Percentiles rank a stretch among this genome's conserved stretches.
Evolutionary conservation across 2,888 invertebrate species (phyloP).

Genomic region (Heteropelma amictum): DNA sequence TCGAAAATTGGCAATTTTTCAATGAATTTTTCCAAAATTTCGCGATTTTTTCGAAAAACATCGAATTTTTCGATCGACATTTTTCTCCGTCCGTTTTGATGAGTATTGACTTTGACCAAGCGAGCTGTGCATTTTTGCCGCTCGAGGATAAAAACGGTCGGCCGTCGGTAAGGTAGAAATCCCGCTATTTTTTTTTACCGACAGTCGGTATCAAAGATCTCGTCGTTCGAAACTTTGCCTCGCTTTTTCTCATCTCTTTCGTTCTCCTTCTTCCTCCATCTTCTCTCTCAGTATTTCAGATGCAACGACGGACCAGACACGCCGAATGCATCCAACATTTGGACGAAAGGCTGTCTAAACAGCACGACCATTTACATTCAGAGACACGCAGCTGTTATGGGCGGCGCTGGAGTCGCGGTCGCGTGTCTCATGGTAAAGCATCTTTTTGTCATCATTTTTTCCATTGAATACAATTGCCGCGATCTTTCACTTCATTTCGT

Average conservation of each 20-base stretch:
- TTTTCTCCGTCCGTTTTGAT: too few relatives aligned
- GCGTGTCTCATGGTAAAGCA: conserved; percentile 89
- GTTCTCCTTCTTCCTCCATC: background rate
- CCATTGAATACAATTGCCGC: background rate
- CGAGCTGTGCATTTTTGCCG: conserved; percentile 6
- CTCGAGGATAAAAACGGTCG: background rate
- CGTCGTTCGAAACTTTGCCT: background rate
- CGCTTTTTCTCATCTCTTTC: background rate
- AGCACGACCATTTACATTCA: conserved; percentile 86
- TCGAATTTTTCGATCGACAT: background rate
- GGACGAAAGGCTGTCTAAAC: conserved; percentile 87
- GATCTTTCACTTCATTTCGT: conserved; percentile 21
- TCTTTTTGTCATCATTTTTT: conserved; percentile 1
- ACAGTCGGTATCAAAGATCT: background rate
- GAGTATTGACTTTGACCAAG: background rate
- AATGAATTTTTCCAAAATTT: conserved; percentile 6
- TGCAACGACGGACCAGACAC: conserved; percentile 69
- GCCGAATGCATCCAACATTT: conserved; percentile 81
- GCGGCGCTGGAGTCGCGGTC: conserved; percentile 89
- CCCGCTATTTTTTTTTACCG: background rate
- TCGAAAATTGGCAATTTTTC: too few relatives aligned
- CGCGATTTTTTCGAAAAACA: background rate
- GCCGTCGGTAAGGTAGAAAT: conserved; percentile 23
- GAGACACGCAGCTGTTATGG: conserved; percentile 88
- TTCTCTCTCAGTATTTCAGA: conserved; percentile 75